Percentiles rank a stretch among this genome's conserved stretches.
Evolutionary conservation across 2,797 vertebrate species (phyloP).

Genomic region (Limnodromus scolopaceus): DNA sequence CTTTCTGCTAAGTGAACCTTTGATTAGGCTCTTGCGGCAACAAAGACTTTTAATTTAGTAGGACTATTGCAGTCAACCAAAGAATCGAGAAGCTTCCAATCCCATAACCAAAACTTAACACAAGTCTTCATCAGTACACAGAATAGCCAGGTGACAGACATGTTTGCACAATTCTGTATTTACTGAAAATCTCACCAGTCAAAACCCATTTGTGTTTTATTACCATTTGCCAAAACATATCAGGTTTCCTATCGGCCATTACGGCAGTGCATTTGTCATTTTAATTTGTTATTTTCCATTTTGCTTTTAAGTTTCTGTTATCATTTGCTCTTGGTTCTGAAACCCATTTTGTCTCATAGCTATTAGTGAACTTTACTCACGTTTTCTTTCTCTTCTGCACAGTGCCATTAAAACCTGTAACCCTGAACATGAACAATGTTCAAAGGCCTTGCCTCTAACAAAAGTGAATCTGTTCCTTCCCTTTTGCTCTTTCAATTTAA

Average conservation of each 20-base stretch:
- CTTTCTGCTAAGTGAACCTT: neutral
- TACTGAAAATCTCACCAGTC: conserved; percentile 43
- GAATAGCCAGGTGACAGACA: conserved; percentile 42
- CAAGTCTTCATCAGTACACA: neutral
- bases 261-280: conserved; percentile 77
- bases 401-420: conserved; percentile 78
- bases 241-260: conserved; percentile 84
- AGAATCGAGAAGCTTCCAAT: neutral
- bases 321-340: conserved; percentile 62
- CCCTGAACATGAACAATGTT: conserved; percentile 73
- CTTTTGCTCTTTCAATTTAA: conserved; percentile 45
- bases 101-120: neutral
- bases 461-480: conserved; percentile 32
- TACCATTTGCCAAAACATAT: conserved; percentile 63
- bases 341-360: conserved; percentile 60
- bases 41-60: neutral
- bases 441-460: conserved; percentile 82
- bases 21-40: neutral
- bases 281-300: conserved; percentile 78
- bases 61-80: neutral
- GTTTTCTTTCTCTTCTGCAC: conserved; percentile 66
- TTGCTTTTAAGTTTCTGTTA: conserved; percentile 63
- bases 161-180: conserved; percentile 64
- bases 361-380: conserved; percentile 64
- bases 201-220: conserved; percentile 43